These are phyloP conservation scores for Penaeus monodon DNA, from an alignment of 2,888 invertebrate genomes.

Conservation along the genomic window DNA sequence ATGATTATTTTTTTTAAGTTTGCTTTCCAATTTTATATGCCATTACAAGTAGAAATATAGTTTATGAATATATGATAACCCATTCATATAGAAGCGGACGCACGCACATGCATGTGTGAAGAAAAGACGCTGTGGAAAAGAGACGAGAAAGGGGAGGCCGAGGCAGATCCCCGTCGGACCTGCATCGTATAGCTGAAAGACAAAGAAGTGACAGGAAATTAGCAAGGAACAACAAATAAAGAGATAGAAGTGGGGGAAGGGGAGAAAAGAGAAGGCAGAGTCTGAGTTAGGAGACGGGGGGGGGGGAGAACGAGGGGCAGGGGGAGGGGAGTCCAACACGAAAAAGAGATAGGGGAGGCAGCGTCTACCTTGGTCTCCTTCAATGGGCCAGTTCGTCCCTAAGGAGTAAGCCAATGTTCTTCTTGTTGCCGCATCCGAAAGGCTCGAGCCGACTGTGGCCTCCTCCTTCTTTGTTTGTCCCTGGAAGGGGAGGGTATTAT, in stretches of 20 bases:
- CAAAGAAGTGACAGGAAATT: conserved; percentile 10
- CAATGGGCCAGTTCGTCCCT: conserved; percentile 44
- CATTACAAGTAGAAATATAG: too few relatives aligned
- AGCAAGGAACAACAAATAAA: conserved; percentile 14
- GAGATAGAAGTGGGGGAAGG: neutral
- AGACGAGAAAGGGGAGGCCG: neutral
- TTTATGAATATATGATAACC: too few relatives aligned
- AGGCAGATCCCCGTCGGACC: neutral
- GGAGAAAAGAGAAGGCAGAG: neutral
- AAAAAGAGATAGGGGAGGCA: neutral
- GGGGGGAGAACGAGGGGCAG: conserved; percentile 6
- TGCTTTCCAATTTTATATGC: too few relatives aligned
- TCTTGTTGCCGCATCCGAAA: conserved; percentile 7
- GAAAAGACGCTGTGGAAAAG: neutral
- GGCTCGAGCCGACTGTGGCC: neutral
- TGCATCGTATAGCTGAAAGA: too few relatives aligned
- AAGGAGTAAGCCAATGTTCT: conserved; percentile 43
- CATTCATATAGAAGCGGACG: too few relatives aligned
- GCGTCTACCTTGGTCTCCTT: conserved; percentile 30
- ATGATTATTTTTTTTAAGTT: too few relatives aligned
- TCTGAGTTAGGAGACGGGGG: conserved; percentile 10
- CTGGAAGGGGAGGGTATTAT: neutral
- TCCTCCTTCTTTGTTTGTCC: neutral
- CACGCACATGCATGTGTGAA: too few relatives aligned
- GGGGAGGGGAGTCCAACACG: neutral